Percentiles rank a stretch among this genome's conserved stretches.
phyloP scores from a whole-genome alignment of 2,888 invertebrate genomes.

The Yponomeuta cagnagella region DNA sequence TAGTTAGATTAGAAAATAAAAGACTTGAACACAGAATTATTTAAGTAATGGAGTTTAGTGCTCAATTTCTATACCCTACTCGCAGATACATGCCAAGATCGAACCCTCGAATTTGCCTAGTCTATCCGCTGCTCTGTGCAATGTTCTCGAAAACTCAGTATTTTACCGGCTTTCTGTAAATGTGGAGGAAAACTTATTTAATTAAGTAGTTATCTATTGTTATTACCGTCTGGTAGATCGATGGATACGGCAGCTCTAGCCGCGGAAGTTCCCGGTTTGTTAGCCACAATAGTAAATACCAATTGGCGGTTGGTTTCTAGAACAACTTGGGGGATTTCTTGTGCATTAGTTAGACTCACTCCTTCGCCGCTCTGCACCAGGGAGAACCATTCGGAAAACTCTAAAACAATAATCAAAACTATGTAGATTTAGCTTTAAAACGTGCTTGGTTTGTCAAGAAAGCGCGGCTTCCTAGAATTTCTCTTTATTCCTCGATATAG shows the following conservation, averaged over 20 bases:
- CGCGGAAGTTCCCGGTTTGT: conserved; percentile 2
- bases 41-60: too few relatives aligned
- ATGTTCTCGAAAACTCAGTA: too few relatives aligned
- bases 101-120: too few relatives aligned
- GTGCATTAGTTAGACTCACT: neutral
- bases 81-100: too few relatives aligned
- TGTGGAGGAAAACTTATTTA: too few relatives aligned
- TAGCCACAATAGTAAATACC: conserved; percentile 16
- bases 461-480: neutral
- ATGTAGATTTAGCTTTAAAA: neutral
- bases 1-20: too few relatives aligned
- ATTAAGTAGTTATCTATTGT: neutral
- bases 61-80: too few relatives aligned
- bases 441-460: neutral
- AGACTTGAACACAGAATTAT: too few relatives aligned
- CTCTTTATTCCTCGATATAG: too few relatives aligned
- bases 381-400: conserved; percentile 10
- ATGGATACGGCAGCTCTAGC: conserved; percentile 16
- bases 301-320: conserved; percentile 15
- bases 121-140: too few relatives aligned
- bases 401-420: neutral
- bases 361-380: neutral
- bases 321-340: neutral
- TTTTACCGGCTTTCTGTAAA: too few relatives aligned
- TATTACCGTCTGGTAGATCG: conserved; percentile 13